phyloP scores from a whole-genome alignment of 2,888 invertebrate species.

The Phasia obesa region DNA sequence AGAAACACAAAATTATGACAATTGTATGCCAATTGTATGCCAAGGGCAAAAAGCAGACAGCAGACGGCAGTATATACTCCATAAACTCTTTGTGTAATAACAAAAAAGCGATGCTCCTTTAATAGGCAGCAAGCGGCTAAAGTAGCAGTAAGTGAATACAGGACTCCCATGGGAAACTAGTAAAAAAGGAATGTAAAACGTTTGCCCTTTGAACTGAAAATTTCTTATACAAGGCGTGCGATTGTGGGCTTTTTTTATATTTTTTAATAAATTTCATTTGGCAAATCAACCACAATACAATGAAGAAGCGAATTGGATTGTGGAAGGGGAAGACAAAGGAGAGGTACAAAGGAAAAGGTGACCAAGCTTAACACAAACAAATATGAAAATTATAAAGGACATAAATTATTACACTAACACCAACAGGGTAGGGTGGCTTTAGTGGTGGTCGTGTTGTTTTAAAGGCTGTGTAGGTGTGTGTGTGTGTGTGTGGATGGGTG shows the following conservation, averaged over 20 bases:
- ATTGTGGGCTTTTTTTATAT: slow-evolving; percentile 44
- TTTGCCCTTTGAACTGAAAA: slow-evolving; percentile 65
- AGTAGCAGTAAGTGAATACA: slow-evolving; percentile 66
- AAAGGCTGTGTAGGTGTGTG: too few relatives aligned
- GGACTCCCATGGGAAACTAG: slow-evolving; percentile 64
- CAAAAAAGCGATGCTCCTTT: slow-evolving; percentile 56
- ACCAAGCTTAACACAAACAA: slow-evolving; percentile 65
- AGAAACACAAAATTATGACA: slow-evolving; percentile 74
- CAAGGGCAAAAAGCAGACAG: slow-evolving; percentile 43
- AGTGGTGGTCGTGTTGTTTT: neutral
- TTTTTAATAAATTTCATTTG: slow-evolving; percentile 80
- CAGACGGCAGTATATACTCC: slow-evolving; percentile 38
- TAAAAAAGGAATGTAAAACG: slow-evolving; percentile 60
- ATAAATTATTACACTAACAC: slow-evolving; percentile 78
- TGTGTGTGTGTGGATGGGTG: slow-evolving; percentile 39
- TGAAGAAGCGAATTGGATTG: slow-evolving; percentile 41
- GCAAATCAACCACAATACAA: slow-evolving; percentile 76
- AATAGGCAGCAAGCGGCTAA: slow-evolving; percentile 53
- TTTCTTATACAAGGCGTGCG: neutral
- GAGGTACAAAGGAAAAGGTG: slow-evolving; percentile 45
- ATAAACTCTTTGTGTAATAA: slow-evolving; percentile 55
- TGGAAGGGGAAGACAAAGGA: neutral
- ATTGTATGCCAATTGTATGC: slow-evolving; percentile 72
- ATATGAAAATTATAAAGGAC: slow-evolving; percentile 77
- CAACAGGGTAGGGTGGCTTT: slow-evolving; percentile 1